Evolutionary conservation across 2,797 vertebrate genomes (phyloP).

Genomic region (Gila robusta): DNA sequence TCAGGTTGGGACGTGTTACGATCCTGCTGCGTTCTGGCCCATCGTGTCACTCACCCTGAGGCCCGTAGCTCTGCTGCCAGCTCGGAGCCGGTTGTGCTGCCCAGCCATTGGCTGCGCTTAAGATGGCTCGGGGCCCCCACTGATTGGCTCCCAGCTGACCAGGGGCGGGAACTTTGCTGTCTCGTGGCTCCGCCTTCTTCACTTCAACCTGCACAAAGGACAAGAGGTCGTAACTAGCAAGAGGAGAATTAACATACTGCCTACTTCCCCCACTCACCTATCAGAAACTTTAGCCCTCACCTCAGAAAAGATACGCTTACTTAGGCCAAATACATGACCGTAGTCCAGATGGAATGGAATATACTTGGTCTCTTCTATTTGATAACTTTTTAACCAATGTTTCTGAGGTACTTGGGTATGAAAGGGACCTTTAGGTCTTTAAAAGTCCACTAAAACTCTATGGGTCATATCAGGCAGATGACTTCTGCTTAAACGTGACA

Average conservation of each 20-base stretch:
- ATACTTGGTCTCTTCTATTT: slow-evolving; percentile 63
- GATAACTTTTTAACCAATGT: slow-evolving; percentile 78
- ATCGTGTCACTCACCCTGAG: slow-evolving; percentile 88
- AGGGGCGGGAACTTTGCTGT: slow-evolving; percentile 91
- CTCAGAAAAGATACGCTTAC: slow-evolving; percentile 76
- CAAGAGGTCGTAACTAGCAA: slow-evolving; percentile 78
- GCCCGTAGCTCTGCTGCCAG: slow-evolving; percentile 96
- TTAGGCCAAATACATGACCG: slow-evolving; percentile 75
- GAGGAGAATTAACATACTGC: slow-evolving; percentile 51
- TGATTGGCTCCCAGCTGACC: slow-evolving; percentile 91
- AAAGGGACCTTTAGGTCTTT: not conserved
- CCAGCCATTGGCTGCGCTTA: slow-evolving; percentile 98
- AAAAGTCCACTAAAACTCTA: not conserved
- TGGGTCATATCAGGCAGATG: not conserved
- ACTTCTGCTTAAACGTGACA: not conserved
- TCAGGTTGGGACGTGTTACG: slow-evolving; percentile 59
- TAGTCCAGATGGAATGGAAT: slow-evolving; percentile 61
- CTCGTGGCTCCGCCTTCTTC: slow-evolving; percentile 97
- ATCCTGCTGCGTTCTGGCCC: slow-evolving; percentile 35
- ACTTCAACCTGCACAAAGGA: slow-evolving; percentile 98
- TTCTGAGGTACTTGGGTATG: slow-evolving; percentile 89
- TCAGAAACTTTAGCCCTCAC: slow-evolving; percentile 67
- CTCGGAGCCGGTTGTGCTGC: slow-evolving; percentile 93
- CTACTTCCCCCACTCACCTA: slow-evolving; percentile 76
- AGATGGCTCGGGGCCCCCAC: slow-evolving; percentile 94